Percentiles rank a stretch among this genome's conserved stretches.
phyloP scores from a whole-genome alignment of 2,888 invertebrate species.

The Ctenicera cuprea region DNA sequence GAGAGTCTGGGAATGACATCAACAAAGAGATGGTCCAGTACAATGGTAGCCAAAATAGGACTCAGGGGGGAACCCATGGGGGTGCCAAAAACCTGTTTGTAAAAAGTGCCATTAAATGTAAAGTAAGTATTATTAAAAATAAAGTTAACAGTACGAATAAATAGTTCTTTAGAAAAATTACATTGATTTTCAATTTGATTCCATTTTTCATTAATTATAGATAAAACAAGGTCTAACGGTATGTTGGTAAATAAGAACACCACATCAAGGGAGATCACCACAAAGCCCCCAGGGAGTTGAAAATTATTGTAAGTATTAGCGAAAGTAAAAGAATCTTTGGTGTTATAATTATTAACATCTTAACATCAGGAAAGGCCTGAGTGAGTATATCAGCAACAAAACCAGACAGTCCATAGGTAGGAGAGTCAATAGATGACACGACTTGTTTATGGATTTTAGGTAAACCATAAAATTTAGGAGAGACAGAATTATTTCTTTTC shows the following conservation, averaged over 20 bases:
- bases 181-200: background rate
- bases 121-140: background rate
- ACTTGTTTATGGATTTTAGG: no score
- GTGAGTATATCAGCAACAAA: no score
- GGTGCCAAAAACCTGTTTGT: conserved; percentile 3
- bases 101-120: background rate
- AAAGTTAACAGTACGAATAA: background rate
- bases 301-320: background rate
- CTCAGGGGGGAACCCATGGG: background rate
- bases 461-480: no score
- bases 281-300: background rate
- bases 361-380: no score
- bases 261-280: background rate
- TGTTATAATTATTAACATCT: no score
- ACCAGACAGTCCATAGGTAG: no score
- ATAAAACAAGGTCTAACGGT: background rate
- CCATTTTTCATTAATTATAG: background rate
- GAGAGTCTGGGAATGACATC: background rate
- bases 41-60: background rate
- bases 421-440: no score
- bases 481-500: no score
- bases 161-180: background rate
- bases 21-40: background rate
- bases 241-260: background rate
- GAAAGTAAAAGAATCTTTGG: no score